Percentiles rank a stretch among this genome's conserved stretches.
Evolutionary conservation across 1,140 invertebrate genomes (phyloP).

Genomic region (Euglossa dilemma): DNA sequence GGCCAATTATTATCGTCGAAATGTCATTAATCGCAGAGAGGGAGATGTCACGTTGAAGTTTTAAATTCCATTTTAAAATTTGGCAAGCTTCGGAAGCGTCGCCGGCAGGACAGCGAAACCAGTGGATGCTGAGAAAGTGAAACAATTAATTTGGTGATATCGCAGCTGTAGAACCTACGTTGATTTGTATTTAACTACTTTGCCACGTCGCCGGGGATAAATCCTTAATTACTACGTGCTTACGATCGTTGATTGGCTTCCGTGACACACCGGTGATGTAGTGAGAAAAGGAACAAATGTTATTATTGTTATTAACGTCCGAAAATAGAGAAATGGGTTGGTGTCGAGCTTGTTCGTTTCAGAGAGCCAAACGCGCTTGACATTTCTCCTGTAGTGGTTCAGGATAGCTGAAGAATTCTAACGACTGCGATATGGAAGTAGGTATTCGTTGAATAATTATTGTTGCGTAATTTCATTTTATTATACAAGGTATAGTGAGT

Average conservation of each 20-base stretch:
- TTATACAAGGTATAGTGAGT: too few species aligned
- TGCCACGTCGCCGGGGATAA: background rate
- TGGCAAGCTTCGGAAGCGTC: background rate
- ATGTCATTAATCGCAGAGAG: background rate
- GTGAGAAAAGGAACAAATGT: background rate
- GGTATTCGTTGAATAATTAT: too few species aligned
- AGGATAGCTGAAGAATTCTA: too few species aligned
- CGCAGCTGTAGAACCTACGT: background rate
- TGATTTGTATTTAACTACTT: conserved; percentile 19
- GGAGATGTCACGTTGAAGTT: background rate
- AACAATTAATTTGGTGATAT: conserved; percentile 14
- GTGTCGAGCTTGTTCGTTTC: background rate
- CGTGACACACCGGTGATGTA: background rate
- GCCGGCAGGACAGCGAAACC: background rate
- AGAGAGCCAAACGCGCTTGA: too few species aligned
- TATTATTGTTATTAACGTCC: background rate
- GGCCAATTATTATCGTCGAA: background rate
- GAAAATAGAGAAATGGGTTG: background rate
- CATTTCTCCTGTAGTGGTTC: too few species aligned
- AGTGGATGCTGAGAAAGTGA: background rate
- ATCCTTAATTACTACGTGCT: conserved; percentile 10
- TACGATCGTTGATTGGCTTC: background rate
- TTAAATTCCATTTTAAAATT: conserved; percentile 1
- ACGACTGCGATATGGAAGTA: too few species aligned
- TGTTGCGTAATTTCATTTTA: too few species aligned